Evolutionary conservation across 1,140 invertebrate genomes (phyloP).

Genomic region (Psilanteris sp.): DNA sequence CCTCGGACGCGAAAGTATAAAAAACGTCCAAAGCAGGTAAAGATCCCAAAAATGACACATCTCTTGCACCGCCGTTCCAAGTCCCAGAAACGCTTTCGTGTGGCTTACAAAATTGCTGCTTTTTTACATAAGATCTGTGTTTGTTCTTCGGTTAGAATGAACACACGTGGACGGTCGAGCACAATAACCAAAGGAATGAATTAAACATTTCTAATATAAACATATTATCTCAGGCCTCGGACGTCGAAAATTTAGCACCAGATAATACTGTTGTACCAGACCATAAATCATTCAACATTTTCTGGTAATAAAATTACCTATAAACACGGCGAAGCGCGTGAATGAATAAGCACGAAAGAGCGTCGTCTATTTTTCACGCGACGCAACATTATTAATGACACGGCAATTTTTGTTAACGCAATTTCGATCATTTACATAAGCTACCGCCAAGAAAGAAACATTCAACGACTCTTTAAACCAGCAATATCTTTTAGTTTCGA

Average conservation of each 20-base stretch:
- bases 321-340: conserved; percentile 6
- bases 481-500: conserved; percentile 53
- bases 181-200: conserved; percentile 35
- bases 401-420: conserved; percentile 40
- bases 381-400: conserved; percentile 23
- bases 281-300: conserved; percentile 50
- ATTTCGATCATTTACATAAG: conserved; percentile 53
- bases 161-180: conserved; percentile 25
- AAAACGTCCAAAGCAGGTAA: too few species aligned
- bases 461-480: conserved; percentile 46
- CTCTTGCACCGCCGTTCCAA: too few species aligned
- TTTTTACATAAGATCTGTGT: too few species aligned
- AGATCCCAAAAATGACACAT: too few species aligned
- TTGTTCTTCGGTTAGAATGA: conserved; percentile 28
- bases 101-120: too few species aligned
- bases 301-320: conserved; percentile 25
- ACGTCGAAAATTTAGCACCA: conserved; percentile 39
- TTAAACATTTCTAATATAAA: conserved; percentile 50
- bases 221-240: conserved; percentile 8
- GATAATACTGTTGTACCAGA: conserved; percentile 49
- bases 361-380: conserved; percentile 3
- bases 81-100: too few species aligned
- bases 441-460: conserved; percentile 34
- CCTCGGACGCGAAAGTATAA: too few species aligned
- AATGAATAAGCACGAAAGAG: conserved; percentile 13